Base-by-base conservation (phyloP, 2,113 vertebrate genomes). In the Camarhynchus parvulus region DNA sequence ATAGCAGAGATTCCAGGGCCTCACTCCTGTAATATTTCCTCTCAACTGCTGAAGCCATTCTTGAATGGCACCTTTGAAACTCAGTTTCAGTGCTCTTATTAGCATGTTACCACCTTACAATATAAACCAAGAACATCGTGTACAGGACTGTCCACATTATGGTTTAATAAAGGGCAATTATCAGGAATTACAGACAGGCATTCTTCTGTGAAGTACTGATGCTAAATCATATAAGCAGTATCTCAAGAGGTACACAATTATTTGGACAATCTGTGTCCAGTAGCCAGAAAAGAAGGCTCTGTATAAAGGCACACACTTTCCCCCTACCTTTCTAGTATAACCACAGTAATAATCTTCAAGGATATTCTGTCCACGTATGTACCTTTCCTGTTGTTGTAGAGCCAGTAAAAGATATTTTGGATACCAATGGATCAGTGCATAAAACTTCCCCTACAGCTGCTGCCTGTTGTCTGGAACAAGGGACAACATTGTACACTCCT, bases 331-430 rank as follows among this genome's bases (percentile, higher is more conserved):
- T 87, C 75, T 39, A 85, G 46, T 24, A 66, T 47, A 94, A 89
- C 15, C 75, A 89, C 66, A 76, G 41, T 72, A 91, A 82, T 31
- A 90, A 72, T 53, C 50, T 64, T 69, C 44, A 92, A 62, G 61
- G n/a, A 39, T 58, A 76, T 72, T 76, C 64, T 83, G 56, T 35
- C 62, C 41, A 42, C 2, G 7, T 75, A 83, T 9, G 3, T 96
- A 99, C 99, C 98, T 99, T 99, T 76, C 99, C 99, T 3, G 99
- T 99, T 52, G 98, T 98, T 3, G 99, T 99, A 35, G 99, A 99
- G 46, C 99, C 99, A 4, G 99, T 99, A 95, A 99, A 99, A 96
- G 99, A 99, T 96, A 99, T 98, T 96, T 99, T 99, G 28, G 98
- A 97, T 72, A 99, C 99, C 24, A 99, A 96, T 0, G 99, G 99